Percentiles rank a stretch among this genome's conserved stretches.
Evolutionary conservation across 2,888 invertebrate genomes (phyloP).

Genomic region (Chymomyza caudatula): DNA sequence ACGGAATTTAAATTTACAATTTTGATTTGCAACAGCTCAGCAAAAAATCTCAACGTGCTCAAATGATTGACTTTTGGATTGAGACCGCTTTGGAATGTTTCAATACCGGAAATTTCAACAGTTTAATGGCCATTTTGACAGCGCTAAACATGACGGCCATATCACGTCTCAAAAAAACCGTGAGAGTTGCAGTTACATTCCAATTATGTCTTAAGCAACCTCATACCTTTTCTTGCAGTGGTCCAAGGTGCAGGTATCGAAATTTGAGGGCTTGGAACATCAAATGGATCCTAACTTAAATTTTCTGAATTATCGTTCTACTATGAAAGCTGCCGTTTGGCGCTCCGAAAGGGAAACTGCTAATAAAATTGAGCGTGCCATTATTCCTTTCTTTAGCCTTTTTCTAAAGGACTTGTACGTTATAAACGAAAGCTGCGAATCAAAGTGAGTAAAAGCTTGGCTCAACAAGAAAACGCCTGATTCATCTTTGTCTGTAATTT

Average conservation of each 20-base stretch:
- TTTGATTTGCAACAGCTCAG: slow-evolving; percentile 82
- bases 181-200: slow-evolving; percentile 77
- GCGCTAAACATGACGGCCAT: slow-evolving; percentile 95
- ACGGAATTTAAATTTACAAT: not conserved
- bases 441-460: slow-evolving; percentile 80
- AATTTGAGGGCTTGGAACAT: slow-evolving; percentile 88
- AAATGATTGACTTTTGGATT: slow-evolving; percentile 95
- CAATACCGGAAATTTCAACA: slow-evolving; percentile 98
- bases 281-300: slow-evolving; percentile 93
- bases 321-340: slow-evolving; percentile 90
- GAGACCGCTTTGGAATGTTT: slow-evolving; percentile 97
- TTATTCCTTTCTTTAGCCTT: slow-evolving; percentile 92
- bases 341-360: slow-evolving; percentile 84
- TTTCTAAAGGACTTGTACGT: slow-evolving; percentile 91
- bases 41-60: slow-evolving; percentile 93
- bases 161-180: slow-evolving; percentile 95
- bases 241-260: slow-evolving; percentile 89
- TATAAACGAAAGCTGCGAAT: slow-evolving; percentile 88
- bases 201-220: not conserved
- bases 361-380: slow-evolving; percentile 86
- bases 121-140: slow-evolving; percentile 96
- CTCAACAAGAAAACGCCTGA: not conserved
- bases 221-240: slow-evolving; percentile 80
- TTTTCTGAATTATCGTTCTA: slow-evolving; percentile 90
- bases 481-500: not conserved